These are phyloP conservation scores for Nymphicus hollandicus DNA, from an alignment of 2,113 vertebrate species.

Conservation along the genomic window DNA sequence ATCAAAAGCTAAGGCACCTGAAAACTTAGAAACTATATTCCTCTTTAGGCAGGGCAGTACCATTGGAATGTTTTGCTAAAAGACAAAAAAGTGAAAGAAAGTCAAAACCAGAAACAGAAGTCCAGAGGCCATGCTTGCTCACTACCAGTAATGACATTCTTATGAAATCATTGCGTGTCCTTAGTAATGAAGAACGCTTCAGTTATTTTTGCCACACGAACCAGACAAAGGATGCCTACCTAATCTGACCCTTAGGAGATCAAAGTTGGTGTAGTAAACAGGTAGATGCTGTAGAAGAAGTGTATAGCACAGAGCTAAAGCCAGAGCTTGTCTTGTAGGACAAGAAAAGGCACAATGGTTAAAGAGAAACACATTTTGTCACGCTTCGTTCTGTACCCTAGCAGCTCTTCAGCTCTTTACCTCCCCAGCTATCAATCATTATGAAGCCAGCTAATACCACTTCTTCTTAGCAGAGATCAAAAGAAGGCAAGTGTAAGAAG, in stretches of 20 bases:
- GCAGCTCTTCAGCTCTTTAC: background rate
- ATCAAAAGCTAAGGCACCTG: background rate
- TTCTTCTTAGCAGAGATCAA: background rate
- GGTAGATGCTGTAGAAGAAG: background rate
- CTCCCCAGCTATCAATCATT: background rate
- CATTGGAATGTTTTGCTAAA: background rate
- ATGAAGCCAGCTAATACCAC: background rate
- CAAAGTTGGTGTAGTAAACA: background rate
- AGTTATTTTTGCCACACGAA: background rate
- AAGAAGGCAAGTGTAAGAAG: background rate
- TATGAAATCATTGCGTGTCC: background rate
- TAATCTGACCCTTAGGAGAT: background rate
- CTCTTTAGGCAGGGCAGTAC: background rate
- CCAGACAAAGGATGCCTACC: background rate
- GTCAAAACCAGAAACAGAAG: background rate
- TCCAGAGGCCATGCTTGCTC: background rate
- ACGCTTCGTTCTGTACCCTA: background rate
- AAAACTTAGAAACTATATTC: background rate
- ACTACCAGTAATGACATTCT: background rate
- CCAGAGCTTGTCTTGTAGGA: background rate
- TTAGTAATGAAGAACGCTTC: background rate
- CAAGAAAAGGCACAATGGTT: background rate
- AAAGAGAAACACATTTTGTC: background rate
- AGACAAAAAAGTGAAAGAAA: background rate
- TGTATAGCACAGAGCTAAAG: background rate